These are phyloP conservation scores for Drosophila affinis DNA, from an alignment of 2,888 invertebrate species.

Conservation along the genomic window DNA sequence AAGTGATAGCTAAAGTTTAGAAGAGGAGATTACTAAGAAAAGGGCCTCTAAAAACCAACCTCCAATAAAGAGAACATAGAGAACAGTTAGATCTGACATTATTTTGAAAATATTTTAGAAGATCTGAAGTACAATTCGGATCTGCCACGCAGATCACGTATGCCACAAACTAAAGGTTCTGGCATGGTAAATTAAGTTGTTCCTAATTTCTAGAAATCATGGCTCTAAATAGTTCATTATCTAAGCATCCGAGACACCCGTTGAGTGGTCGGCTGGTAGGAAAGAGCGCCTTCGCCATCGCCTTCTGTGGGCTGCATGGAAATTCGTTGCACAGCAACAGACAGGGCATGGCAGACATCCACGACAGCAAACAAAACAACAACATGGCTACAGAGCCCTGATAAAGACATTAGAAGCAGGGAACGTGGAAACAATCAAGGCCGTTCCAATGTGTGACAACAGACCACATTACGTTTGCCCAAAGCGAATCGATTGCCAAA, in stretches of 20 bases:
- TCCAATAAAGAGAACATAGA: too few relatives aligned
- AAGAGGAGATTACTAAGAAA: too few relatives aligned
- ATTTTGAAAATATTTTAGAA: background rate
- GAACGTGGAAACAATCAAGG: slow-evolving; percentile 64
- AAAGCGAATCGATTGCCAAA: slow-evolving; percentile 69
- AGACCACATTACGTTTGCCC: slow-evolving; percentile 56
- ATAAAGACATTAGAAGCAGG: slow-evolving; percentile 61
- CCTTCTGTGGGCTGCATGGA: slow-evolving; percentile 39
- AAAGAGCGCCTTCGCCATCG: background rate
- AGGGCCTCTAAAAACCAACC: too few relatives aligned
- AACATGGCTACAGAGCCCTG: slow-evolving; percentile 37
- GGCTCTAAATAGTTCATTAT: slow-evolving; percentile 44
- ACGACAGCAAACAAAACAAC: slow-evolving; percentile 7
- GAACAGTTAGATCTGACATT: background rate
- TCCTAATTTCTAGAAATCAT: slow-evolving; percentile 34
- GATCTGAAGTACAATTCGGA: background rate
- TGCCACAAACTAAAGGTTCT: background rate
- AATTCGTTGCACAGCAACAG: slow-evolving; percentile 54
- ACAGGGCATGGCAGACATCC: slow-evolving; percentile 16
- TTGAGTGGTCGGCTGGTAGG: slow-evolving; percentile 26
- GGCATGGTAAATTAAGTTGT: slow-evolving; percentile 22
- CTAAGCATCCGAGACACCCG: slow-evolving; percentile 36
- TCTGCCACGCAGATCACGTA: background rate
- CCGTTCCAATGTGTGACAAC: slow-evolving; percentile 55
- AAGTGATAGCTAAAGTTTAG: background rate